phyloP scores from a whole-genome alignment of 2,797 vertebrate genomes.

The Myotis pilosus region DNA sequence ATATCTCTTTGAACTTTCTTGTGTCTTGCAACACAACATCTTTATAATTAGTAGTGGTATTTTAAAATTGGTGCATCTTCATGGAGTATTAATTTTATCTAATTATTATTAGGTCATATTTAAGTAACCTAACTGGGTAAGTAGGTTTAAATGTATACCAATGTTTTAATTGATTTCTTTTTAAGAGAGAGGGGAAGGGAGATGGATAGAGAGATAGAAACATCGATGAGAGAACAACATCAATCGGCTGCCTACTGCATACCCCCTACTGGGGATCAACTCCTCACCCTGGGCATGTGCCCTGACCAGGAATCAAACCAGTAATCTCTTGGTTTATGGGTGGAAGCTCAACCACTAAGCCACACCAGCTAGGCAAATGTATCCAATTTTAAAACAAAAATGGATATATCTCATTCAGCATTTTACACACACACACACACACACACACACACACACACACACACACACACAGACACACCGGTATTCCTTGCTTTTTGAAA shows the following conservation, averaged over 20 bases:
- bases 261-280: no score
- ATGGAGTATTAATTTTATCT: constrained; percentile 2
- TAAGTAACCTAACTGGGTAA: constrained; percentile 26
- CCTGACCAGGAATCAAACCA: no score
- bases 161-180: not conserved
- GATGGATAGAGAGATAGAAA: no score
- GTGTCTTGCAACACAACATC: not conserved
- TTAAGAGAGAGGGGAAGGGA: no score
- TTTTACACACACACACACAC: not conserved
- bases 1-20: not conserved
- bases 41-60: constrained; percentile 26
- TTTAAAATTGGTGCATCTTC: not conserved
- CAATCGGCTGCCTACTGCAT: no score
- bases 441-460: no score
- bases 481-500: not conserved
- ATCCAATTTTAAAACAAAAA: constrained; percentile 21
- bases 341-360: no score
- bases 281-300: no score
- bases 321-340: no score
- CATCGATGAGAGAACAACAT: no score
- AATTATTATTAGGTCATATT: constrained; percentile 20
- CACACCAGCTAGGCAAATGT: no score
- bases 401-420: not conserved
- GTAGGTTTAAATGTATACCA: not conserved
- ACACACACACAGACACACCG: no score